Evolutionary conservation across 2,888 invertebrate species (phyloP).

Genomic region (Ryuthela nishihirai): DNA sequence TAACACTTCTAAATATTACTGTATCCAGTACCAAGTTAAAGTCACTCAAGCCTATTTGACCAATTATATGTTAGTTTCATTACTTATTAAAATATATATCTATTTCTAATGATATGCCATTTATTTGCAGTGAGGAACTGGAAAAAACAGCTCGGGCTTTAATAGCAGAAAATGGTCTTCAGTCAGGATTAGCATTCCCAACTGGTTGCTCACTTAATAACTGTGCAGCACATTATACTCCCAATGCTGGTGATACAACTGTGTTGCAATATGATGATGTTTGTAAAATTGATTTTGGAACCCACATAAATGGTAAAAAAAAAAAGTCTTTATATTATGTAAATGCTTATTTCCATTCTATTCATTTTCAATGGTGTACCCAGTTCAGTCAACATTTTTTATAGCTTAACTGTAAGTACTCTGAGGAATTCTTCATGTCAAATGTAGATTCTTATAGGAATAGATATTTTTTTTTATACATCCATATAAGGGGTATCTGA

Average conservation of each 20-base stretch:
- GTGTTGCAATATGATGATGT: slow-evolving; percentile 94
- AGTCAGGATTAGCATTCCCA: slow-evolving; percentile 83
- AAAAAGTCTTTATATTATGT: neutral
- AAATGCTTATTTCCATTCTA: slow-evolving; percentile 9
- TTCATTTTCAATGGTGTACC: neutral
- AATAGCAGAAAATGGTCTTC: slow-evolving; percentile 90
- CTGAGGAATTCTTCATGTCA: too few relatives aligned
- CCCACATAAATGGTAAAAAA: slow-evolving; percentile 81
- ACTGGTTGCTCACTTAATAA: slow-evolving; percentile 98
- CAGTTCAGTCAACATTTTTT: neutral
- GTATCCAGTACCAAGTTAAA: too few relatives aligned
- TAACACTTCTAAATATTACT: too few relatives aligned
- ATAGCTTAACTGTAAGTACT: too few relatives aligned
- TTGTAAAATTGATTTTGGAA: slow-evolving; percentile 98
- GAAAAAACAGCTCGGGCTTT: slow-evolving; percentile 86
- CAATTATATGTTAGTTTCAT: too few relatives aligned
- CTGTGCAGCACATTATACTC: slow-evolving; percentile 99
- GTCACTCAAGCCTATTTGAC: too few relatives aligned
- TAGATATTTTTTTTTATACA: too few relatives aligned
- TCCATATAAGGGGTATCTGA: too few relatives aligned
- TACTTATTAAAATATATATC: neutral
- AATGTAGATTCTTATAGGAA: too few relatives aligned
- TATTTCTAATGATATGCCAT: slow-evolving; percentile 1
- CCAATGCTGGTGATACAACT: slow-evolving; percentile 95
- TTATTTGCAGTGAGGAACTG: slow-evolving; percentile 67